Evolutionary conservation across 2,797 vertebrate species (phyloP), one percentile per base, ranked within the genome.

Genomic region (Adelosebastes latens): DNA sequence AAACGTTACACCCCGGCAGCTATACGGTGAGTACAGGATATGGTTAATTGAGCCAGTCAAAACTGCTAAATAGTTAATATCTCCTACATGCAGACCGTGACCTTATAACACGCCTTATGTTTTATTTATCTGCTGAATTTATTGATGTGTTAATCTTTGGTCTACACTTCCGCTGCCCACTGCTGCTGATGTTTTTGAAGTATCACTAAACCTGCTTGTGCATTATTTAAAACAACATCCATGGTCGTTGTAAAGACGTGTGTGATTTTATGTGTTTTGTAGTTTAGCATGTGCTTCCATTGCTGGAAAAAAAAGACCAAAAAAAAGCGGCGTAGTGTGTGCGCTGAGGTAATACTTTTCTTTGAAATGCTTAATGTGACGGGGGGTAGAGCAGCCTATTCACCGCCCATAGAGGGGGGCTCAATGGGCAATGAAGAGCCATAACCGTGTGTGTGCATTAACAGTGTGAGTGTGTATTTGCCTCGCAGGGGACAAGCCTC

Each of bases 1-100:
- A 60, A 61, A 75, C 58, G 62, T 60, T 59, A 52, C n/a, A 70
- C 52, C 52, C 49, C 72, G 32, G 72, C 63, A n/a, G 78, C 74
- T 32, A 3, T 14, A 7, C 16, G 55, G 53, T 9, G 9, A 69
- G 72, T 5, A 52, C 46, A 52, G 60, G 77, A 79, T 11, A 49
- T 77, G 69, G 49, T 76, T 82, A 90, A 87, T 49, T 68, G 66
- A 80, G 36, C 64, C 81, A 81, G 80, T 87, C 80, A 81, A 65
- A 81, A 39, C 72, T 82, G 58, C 46, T 93, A 89, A 88, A 90
- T 85, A 87, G 70, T 93, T 93, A 87, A 91, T 87, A 88, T 53
- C 75, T 58, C 68, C 74, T 77, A 83, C 73, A 83, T 61, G 81
- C 65, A 77, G 72, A 84, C 80, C 1, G 27, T 88, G 87, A 87